These are phyloP conservation scores for Tarsius wallacei DNA, from an alignment of 2,797 vertebrate species.

Conservation along the genomic window DNA sequence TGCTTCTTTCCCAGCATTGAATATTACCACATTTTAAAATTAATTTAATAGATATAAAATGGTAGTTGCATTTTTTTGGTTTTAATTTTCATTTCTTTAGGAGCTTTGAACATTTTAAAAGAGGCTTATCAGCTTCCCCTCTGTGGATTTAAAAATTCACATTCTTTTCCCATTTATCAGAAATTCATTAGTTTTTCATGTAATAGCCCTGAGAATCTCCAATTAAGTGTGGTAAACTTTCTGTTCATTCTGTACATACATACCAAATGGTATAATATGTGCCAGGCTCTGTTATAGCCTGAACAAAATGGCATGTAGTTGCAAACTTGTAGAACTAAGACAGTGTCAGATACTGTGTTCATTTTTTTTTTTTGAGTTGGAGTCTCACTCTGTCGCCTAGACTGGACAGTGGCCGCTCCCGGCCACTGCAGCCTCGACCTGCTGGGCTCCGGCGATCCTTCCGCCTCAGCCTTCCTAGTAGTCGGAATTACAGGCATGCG, in stretches of 20 bases:
- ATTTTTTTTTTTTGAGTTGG: too few species aligned
- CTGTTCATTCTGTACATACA: neutral
- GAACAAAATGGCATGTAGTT: neutral
- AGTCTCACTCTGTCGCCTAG: too few species aligned
- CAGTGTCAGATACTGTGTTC: neutral
- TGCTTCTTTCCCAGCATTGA: neutral
- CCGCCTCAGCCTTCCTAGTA: too few species aligned
- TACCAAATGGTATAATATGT: neutral
- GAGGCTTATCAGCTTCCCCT: neutral
- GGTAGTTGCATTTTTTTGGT: neutral
- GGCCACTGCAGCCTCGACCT: too few species aligned
- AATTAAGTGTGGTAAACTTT: neutral
- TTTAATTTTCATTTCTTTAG: slow-evolving; percentile 3
- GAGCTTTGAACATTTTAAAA: neutral
- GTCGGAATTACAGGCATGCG: too few species aligned
- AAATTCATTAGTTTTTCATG: neutral
- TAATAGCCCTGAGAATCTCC: neutral
- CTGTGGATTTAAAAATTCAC: neutral
- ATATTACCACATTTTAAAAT: neutral
- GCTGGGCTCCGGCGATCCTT: too few species aligned
- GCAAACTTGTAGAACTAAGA: neutral
- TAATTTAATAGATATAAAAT: neutral
- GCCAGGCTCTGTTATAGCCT: neutral
- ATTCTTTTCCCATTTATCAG: neutral
- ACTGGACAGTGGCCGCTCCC: too few species aligned